Conservation (phyloP, 2,113 vertebrate species). For the Atlantisia rogersi region DNA sequence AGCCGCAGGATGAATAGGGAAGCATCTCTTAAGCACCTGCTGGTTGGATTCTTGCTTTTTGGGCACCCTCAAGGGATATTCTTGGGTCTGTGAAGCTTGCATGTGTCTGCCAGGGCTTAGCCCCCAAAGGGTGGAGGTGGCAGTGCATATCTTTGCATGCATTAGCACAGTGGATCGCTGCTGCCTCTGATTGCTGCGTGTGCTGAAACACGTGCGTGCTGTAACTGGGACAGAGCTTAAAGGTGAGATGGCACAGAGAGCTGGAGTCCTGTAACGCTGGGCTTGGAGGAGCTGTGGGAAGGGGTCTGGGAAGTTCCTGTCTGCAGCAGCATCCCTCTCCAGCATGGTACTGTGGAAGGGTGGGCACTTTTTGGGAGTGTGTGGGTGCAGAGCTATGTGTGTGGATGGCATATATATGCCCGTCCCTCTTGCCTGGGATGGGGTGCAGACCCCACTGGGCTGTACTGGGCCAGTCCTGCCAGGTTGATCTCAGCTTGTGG, state of each 20-base stretch:
- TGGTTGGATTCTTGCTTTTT: not conserved
- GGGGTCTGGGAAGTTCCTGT: not conserved
- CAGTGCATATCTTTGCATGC: not conserved
- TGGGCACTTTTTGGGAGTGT: rapidly evolving
- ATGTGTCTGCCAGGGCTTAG: not conserved
- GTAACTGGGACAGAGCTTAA: not conserved
- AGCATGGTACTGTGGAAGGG: not conserved
- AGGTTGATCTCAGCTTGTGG: not conserved
- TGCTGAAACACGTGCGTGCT: rapidly evolving
- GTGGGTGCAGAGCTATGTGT: rapidly evolving
- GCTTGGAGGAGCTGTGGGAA: not conserved
- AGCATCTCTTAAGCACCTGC: not conserved
- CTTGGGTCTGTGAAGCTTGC: not conserved
- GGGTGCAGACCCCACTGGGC: not conserved
- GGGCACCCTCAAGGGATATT: not conserved
- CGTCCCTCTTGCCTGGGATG: rapidly evolving
- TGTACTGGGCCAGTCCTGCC: not conserved
- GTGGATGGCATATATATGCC: rapidly evolving
- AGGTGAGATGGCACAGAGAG: not conserved
- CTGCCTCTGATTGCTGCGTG: not conserved
- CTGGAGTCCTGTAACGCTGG: rapidly evolving
- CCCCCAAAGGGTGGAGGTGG: not conserved
- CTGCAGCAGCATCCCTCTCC: not conserved
- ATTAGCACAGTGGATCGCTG: not conserved
- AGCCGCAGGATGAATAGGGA: not conserved